These are phyloP conservation scores for Calephelis perditalis DNA, from an alignment of 2,888 invertebrate genomes.

Conservation along the genomic window DNA sequence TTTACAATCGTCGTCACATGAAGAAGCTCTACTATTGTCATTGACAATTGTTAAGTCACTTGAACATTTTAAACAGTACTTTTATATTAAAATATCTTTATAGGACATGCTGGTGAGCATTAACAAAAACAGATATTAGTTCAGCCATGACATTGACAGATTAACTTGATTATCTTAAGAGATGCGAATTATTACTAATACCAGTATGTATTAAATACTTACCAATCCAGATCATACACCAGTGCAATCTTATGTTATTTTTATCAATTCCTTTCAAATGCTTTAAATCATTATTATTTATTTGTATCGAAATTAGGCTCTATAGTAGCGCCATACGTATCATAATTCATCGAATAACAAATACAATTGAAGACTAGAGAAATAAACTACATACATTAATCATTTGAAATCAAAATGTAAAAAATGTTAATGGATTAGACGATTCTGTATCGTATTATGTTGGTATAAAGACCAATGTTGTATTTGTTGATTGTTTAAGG, in stretches of 20 bases:
- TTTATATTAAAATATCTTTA: no score
- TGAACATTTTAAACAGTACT: no score
- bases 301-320: slow-evolving; percentile 24
- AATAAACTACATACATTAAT: slow-evolving; percentile 63
- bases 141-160: slow-evolving; percentile 40
- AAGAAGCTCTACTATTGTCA: no score
- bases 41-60: no score
- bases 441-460: slow-evolving; percentile 35
- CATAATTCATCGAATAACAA: slow-evolving; percentile 34
- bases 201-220: slow-evolving; percentile 13
- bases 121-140: neutral
- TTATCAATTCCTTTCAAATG: slow-evolving; percentile 55
- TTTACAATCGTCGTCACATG: no score
- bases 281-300: slow-evolving; percentile 48
- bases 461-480: slow-evolving; percentile 34
- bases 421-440: slow-evolving; percentile 36
- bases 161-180: slow-evolving; percentile 37
- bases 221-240: slow-evolving; percentile 40
- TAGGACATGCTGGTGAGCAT: no score
- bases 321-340: slow-evolving; percentile 4
- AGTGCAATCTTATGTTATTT: slow-evolving; percentile 57
- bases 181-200: slow-evolving; percentile 18
- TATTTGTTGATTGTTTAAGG: slow-evolving; percentile 41
- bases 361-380: slow-evolving; percentile 39
- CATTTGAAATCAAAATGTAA: slow-evolving; percentile 71